phyloP scores from a whole-genome alignment of 2,888 invertebrate genomes.

The Drosophila helvetica region DNA sequence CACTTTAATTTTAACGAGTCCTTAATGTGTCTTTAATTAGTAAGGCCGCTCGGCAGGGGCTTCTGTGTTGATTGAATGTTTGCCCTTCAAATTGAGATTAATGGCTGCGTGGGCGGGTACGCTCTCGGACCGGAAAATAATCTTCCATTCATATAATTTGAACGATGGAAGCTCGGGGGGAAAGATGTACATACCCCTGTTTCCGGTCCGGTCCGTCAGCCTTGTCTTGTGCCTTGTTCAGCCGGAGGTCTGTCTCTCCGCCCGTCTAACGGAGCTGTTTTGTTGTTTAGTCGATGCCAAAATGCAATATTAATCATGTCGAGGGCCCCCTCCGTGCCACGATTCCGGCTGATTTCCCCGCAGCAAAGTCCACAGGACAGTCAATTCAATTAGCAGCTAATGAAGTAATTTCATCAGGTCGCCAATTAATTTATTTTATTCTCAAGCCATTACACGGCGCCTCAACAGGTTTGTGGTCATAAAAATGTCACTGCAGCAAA shows the following conservation, averaged over 20 bases:
- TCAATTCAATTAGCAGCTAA: conserved; percentile 64
- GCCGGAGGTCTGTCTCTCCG: conserved; percentile 6
- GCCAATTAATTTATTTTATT: conserved; percentile 43
- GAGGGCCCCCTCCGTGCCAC: conserved; percentile 2
- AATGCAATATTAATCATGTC: conserved; percentile 59
- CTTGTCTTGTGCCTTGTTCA: conserved; percentile 14
- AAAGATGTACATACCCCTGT: conserved; percentile 1
- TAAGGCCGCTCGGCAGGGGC: conserved; percentile 23
- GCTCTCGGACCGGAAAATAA: conserved; percentile 18
- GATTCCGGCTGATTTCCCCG: conserved; percentile 9
- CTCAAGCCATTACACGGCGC: conserved; percentile 33
- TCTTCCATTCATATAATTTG: conserved; percentile 57
- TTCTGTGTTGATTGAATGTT: conserved; percentile 67
- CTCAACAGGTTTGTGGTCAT: conserved; percentile 62
- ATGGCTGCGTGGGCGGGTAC: conserved; percentile 38
- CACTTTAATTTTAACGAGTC: conserved; percentile 75
- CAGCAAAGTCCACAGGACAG: conserved; percentile 11
- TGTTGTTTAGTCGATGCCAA: conserved; percentile 16
- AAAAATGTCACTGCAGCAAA: conserved; percentile 45
- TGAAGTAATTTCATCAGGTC: conserved; percentile 56
- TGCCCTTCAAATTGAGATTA: conserved; percentile 68
- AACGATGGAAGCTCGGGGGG: conserved; percentile 53
- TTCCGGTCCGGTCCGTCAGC: conserved; percentile 25
- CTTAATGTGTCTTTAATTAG: conserved; percentile 72
- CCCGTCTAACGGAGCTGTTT: background rate